A percentile compares a stretch with the other conserved stretches of the same genome.
Conservation (phyloP, 2,888 invertebrate species). For the Coecobrya sp. region DNA sequence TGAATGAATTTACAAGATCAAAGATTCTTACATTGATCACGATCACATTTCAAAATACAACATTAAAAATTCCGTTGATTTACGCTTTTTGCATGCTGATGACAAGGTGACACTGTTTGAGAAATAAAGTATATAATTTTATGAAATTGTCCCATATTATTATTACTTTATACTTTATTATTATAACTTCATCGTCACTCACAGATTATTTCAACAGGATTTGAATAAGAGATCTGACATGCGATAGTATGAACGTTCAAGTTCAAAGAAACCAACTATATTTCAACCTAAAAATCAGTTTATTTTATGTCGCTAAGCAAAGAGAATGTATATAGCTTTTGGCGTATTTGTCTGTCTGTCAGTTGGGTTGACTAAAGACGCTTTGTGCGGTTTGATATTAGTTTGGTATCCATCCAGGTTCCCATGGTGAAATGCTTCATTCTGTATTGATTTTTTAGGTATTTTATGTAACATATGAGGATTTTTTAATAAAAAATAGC, state of each 20-base stretch:
- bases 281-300: neutral
- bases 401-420: too few relatives aligned
- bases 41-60: neutral
- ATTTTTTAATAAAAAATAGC: too few relatives aligned
- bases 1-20: neutral
- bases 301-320: too few relatives aligned
- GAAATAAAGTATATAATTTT: conserved; percentile 16
- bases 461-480: too few relatives aligned
- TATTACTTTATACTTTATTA: neutral
- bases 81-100: neutral
- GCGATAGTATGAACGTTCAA: neutral
- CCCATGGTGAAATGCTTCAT: too few relatives aligned
- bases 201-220: neutral
- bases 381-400: too few relatives aligned
- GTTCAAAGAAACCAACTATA: conserved; percentile 12
- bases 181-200: neutral
- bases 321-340: too few relatives aligned
- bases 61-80: neutral
- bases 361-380: too few relatives aligned
- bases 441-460: too few relatives aligned
- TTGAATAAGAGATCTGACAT: neutral
- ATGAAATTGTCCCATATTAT: conserved; percentile 27
- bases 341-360: too few relatives aligned
- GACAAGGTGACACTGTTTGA: conserved; percentile 33
- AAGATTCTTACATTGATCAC: neutral